phyloP scores from a whole-genome alignment of 2,797 vertebrate species.

The Streptopelia turtur region DNA sequence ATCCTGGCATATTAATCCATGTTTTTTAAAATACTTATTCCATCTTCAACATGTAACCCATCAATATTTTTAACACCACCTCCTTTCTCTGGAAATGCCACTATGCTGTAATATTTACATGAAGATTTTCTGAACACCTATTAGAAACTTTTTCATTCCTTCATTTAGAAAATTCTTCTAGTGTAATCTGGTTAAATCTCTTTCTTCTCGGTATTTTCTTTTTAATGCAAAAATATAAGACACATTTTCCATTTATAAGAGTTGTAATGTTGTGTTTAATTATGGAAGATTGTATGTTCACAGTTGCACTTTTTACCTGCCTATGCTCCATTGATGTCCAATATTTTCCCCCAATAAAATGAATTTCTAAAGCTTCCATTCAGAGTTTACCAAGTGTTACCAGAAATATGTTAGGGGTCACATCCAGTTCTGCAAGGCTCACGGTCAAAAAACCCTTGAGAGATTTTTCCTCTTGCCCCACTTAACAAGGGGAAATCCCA shows the following conservation, averaged over 20 bases:
- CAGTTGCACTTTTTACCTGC: background rate
- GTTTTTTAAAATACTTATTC: background rate
- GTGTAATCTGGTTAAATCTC: no score
- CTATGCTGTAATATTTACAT: background rate
- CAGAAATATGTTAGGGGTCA: background rate
- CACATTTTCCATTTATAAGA: background rate
- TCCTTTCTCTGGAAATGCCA: background rate
- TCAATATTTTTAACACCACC: background rate
- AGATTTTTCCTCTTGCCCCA: background rate
- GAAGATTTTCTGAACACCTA: background rate
- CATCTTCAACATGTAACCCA: rapidly evolving
- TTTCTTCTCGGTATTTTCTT: background rate
- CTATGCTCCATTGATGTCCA: background rate
- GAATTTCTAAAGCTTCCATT: background rate
- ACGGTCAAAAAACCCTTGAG: background rate
- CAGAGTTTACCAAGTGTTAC: background rate
- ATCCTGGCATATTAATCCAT: background rate
- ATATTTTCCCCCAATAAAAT: background rate
- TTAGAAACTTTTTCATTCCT: background rate
- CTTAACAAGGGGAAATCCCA: background rate
- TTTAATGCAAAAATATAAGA: background rate
- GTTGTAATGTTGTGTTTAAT: background rate
- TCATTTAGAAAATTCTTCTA: no score
- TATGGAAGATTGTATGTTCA: background rate
- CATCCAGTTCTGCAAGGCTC: background rate